Evolutionary conservation across 2,888 invertebrate species (phyloP), one percentile per base, ranked within the genome.

Genomic region (Hirtodrosophila duncani): DNA sequence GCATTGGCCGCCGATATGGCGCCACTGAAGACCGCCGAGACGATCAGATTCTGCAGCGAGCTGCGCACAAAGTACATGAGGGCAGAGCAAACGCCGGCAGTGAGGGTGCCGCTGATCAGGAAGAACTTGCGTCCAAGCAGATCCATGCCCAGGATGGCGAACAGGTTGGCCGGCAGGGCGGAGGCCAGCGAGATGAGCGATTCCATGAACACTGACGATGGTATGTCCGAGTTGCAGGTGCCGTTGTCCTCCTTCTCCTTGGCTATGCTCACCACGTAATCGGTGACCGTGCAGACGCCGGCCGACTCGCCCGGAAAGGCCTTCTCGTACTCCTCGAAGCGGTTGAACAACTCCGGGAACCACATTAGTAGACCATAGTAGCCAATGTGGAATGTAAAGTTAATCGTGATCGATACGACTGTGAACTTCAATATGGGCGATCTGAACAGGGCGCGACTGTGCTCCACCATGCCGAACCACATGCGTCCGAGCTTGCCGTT

Each of bases 341-440:
- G 92, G 85, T 94, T 94, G 88, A 97, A 97, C 83, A 97, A 89
- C 87, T 97, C 96, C 0, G 97, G 97, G 88, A 97, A 96, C 97
- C 97, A 97, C 94, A 97, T 95, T 94, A 96, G 96, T 43, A 97
- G 89, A 27, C 97, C 97, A 85, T 97, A 97, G 87, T 96, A 97
- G 91, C 95, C 97, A 87, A 96, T 96, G 88, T 96, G 95, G 88
- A 97, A 95, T 67, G 96, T 95, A 84, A 96, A 95, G 85, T 96
- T 96, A 83, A 97, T 95, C 55, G 93, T 91, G 74, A 96, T 93
- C 55, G 95, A 95, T 84, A 95, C 93, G 70, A 91, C 75, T 27
- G 95, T 95, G 85, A 94, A 94, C 82, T 93, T 92, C 64, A 95
- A 88, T 74, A 95, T 94, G 63, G 95, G 94, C 64, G 92, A 91